These are phyloP conservation scores for Malurus cyaneus DNA, from an alignment of 2,113 vertebrate genomes.

Conservation along the genomic window DNA sequence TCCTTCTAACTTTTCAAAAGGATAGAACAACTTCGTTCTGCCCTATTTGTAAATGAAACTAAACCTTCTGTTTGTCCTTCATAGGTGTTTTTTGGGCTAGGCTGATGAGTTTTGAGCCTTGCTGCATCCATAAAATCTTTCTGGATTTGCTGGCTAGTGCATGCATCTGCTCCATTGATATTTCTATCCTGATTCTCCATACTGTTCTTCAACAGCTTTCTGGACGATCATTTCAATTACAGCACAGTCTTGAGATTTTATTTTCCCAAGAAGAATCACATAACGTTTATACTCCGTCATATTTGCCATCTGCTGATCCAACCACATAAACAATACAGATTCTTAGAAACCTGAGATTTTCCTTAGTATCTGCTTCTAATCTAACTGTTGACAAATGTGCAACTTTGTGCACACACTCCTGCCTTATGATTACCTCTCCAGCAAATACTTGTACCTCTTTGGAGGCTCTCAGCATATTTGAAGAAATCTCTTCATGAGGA, in stretches of 20 bases:
- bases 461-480: background rate
- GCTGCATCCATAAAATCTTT: background rate
- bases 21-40: background rate
- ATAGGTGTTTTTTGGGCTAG: background rate
- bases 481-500: background rate
- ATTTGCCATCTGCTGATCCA: conserved; percentile 62
- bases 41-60: background rate
- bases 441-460: background rate
- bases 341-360: conserved; percentile 14
- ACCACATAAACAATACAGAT: conserved; percentile 49
- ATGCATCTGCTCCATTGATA: conserved; percentile 16
- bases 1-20: background rate
- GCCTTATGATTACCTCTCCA: background rate
- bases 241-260: conserved; percentile 38
- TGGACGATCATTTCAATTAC: conserved; percentile 45
- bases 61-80: background rate
- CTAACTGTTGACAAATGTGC: background rate
- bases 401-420: background rate
- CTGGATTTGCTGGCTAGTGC: background rate
- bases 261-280: conserved; percentile 54
- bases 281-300: conserved; percentile 57
- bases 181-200: background rate
- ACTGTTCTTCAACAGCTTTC: conserved; percentile 6
- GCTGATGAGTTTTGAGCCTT: background rate
- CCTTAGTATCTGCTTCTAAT: background rate